A percentile compares a stretch with the other conserved stretches of the same genome.
Conservation (phyloP, 2,113 vertebrate genomes). For the Corythoichthys intestinalis region DNA sequence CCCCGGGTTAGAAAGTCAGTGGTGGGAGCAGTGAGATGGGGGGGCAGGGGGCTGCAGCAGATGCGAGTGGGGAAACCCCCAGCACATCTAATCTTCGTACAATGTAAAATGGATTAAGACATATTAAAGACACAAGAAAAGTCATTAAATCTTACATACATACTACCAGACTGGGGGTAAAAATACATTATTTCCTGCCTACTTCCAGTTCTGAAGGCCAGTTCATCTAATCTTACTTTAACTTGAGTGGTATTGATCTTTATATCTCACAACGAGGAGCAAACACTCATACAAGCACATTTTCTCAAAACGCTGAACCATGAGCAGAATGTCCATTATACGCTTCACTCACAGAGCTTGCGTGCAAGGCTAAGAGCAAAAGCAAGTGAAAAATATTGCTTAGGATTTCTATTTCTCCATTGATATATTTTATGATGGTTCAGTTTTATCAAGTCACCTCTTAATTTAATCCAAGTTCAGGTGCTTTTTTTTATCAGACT, state of each 20-base stretch:
- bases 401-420: not conserved
- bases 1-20: too few species aligned
- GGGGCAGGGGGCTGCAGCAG: too few species aligned
- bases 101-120: not conserved
- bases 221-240: not conserved
- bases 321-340: constrained; percentile 7
- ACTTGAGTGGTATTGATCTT: constrained; percentile 7
- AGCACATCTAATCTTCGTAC: too few species aligned
- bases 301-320: constrained; percentile 12
- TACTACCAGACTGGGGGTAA: not conserved
- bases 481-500: not conserved
- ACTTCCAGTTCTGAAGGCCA: not conserved
- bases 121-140: not conserved
- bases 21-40: too few species aligned
- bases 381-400: constrained; percentile 1
- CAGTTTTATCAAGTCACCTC: not conserved
- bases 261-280: not conserved
- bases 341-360: not conserved
- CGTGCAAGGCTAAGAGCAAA: not conserved
- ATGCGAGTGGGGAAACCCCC: too few species aligned
- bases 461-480: not conserved
- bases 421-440: not conserved
- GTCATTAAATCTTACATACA: not conserved
- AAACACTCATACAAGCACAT: constrained; percentile 4
- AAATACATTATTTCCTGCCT: not conserved